These are phyloP conservation scores for Gobiocypris rarus DNA, from an alignment of 2,113 vertebrate species.

Conservation along the genomic window DNA sequence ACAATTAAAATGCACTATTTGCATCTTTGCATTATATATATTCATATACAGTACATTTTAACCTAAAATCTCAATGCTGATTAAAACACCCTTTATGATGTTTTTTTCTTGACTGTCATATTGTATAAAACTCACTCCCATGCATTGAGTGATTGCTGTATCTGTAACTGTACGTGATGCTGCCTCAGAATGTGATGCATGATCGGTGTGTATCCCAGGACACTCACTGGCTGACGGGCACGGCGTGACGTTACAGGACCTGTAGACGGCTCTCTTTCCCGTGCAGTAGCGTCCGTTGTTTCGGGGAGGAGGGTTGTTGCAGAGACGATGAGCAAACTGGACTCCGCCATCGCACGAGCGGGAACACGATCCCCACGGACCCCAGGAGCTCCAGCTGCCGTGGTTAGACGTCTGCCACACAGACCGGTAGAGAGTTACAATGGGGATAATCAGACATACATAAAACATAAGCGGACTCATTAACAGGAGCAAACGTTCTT, in stretches of 20 bases:
- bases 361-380: constrained; percentile 91
- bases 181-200: not conserved
- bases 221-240: constrained; percentile 83
- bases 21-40: no score
- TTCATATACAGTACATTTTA: no score
- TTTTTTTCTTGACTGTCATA: not conserved
- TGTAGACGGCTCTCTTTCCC: constrained; percentile 91
- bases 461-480: no score
- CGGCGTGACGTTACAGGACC: constrained; percentile 85
- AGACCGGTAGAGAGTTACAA: no score
- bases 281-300: constrained; percentile 95
- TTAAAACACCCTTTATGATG: not conserved
- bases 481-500: no score
- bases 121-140: not conserved
- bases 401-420: constrained; percentile 84
- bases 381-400: constrained; percentile 98
- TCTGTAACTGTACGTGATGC: not conserved
- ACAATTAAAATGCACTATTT: not conserved
- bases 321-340: constrained; percentile 92
- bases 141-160: not conserved
- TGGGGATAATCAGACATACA: no score
- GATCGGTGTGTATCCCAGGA: not conserved
- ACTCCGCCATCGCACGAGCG: constrained; percentile 91
- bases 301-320: constrained; percentile 94
- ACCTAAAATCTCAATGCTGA: not conserved